phyloP scores from a whole-genome alignment of 2,797 vertebrate genomes.

The Cryptoprocta ferox region DNA sequence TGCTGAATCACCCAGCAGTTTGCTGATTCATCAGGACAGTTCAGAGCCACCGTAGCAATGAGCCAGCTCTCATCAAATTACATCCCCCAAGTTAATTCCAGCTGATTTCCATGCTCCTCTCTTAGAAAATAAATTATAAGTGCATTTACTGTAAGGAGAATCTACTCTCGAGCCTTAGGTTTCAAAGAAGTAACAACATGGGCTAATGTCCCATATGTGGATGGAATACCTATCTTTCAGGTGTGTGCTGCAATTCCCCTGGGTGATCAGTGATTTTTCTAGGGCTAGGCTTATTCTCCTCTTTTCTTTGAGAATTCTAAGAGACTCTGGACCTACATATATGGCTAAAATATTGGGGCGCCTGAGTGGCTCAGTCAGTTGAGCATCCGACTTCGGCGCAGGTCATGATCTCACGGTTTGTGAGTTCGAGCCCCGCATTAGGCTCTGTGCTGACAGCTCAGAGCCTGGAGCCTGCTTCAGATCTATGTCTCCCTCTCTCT shows the following conservation, averaged over 20 bases:
- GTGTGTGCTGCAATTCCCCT: not conserved
- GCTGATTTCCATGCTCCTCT: not conserved
- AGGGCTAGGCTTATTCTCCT: not conserved
- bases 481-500: no score
- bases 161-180: not conserved
- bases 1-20: not conserved
- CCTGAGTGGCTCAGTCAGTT: no score
- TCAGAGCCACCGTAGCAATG: not conserved
- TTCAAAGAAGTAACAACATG: not conserved
- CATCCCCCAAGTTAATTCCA: not conserved
- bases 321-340: not conserved
- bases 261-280: not conserved
- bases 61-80: not conserved
- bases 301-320: not conserved
- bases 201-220: not conserved
- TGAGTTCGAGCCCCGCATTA: no score
- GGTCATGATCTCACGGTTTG: no score
- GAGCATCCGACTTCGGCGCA: no score
- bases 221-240: not conserved
- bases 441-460: no score
- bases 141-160: not conserved
- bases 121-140: slow-evolving; percentile 44
- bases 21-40: not conserved
- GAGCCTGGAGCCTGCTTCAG: no score
- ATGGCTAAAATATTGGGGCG: not conserved